Conservation (phyloP, 2,797 vertebrate species). For the Botia almorhae region DNA sequence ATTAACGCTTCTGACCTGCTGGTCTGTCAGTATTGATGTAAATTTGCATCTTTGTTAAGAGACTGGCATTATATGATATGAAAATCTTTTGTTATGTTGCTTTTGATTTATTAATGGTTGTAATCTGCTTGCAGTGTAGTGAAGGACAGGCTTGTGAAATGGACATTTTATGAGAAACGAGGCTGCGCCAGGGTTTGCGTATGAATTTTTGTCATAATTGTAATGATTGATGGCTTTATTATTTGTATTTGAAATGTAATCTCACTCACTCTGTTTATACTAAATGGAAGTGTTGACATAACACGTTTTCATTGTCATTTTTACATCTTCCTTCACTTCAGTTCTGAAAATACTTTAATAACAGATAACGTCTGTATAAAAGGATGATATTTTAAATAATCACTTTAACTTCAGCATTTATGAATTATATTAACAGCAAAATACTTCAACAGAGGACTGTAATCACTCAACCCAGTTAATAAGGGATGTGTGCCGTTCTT, state of each 20-base stretch:
- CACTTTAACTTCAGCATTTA: not conserved
- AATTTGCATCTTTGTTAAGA: not conserved
- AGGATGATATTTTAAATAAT: not conserved
- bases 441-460: not conserved
- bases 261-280: conserved; percentile 15
- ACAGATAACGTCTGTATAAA: not conserved
- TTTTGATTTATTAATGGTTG: not conserved
- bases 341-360: not conserved
- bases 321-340: conserved; percentile 10
- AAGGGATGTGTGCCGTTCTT: not conserved
- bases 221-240: not conserved
- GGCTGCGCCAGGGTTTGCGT: not conserved
- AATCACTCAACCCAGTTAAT: not conserved
- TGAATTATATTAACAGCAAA: not conserved
- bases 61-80: not conserved
- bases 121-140: conserved; percentile 3
- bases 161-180: too few species aligned
- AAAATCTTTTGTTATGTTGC: not conserved
- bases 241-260: not conserved
- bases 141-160: not conserved
- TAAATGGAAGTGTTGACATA: not conserved
- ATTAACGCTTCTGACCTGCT: not conserved
- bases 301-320: not conserved
- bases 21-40: not conserved
- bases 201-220: not conserved